phyloP scores from a whole-genome alignment of 2,797 vertebrate genomes.

The Artibeus jamaicensis region DNA sequence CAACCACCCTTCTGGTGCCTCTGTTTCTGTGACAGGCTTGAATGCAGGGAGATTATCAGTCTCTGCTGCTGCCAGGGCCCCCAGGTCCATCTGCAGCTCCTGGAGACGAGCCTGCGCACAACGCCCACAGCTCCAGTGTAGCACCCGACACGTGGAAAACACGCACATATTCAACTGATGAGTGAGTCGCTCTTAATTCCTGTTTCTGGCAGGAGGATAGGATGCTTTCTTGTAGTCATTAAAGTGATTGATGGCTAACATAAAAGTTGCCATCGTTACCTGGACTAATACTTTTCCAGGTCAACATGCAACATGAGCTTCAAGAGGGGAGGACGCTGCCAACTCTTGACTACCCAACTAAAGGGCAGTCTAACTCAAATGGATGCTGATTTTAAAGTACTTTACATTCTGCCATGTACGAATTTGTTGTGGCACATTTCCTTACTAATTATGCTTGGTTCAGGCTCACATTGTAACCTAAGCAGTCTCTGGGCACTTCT shows the following conservation, averaged over 20 bases:
- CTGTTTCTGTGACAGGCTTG: neutral
- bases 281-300: conserved; percentile 29
- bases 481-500: neutral
- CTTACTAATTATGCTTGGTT: neutral
- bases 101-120: neutral
- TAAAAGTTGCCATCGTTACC: neutral
- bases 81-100: neutral
- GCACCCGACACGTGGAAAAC: neutral
- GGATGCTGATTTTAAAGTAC: neutral
- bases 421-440: neutral
- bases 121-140: too few species aligned
- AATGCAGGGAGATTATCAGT: neutral
- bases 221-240: conserved; percentile 50
- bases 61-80: neutral
- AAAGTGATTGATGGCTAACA: conserved; percentile 51
- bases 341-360: conserved; percentile 20
- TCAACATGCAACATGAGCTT: neutral
- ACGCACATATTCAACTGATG: neutral
- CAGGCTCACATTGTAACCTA: neutral
- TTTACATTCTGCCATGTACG: neutral
- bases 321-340: neutral
- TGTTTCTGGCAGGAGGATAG: neutral
- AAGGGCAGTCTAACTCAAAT: neutral
- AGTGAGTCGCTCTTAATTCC: neutral
- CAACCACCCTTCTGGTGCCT: neutral